phyloP scores from a whole-genome alignment of 1,140 invertebrate species.

The Helicoverpa armigera region DNA sequence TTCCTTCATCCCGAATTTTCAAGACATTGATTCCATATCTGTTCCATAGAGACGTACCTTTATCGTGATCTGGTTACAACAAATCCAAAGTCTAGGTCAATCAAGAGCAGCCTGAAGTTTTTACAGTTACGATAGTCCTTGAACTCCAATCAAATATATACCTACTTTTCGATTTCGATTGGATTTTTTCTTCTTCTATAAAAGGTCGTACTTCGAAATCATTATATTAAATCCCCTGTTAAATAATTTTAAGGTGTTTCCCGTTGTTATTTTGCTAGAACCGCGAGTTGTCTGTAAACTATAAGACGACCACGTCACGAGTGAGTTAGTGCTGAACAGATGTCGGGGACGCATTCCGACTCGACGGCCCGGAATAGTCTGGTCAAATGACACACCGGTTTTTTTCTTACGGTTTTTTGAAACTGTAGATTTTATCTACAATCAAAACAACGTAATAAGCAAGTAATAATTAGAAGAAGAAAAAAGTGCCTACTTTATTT shows the following conservation, averaged over 20 bases:
- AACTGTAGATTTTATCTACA: not conserved
- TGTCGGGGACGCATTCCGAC: conserved; percentile 68
- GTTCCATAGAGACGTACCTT: not conserved
- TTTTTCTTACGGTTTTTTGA: conserved; percentile 14
- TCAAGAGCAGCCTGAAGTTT: not conserved
- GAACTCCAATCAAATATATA: too few relatives aligned
- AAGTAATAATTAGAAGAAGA: too few relatives aligned
- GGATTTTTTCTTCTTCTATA: not conserved
- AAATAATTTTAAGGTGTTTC: not conserved
- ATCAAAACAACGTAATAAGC: too few relatives aligned
- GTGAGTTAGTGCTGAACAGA: conserved; percentile 77
- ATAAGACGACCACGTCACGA: conserved; percentile 4
- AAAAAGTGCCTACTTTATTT: too few relatives aligned
- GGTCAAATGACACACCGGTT: conserved; percentile 55
- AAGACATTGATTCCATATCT: conserved; percentile 14
- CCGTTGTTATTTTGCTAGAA: not conserved
- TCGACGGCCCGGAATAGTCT: conserved; percentile 64
- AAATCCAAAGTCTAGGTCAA: not conserved
- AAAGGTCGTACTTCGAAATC: too few relatives aligned
- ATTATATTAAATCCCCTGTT: too few relatives aligned
- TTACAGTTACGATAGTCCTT: too few relatives aligned
- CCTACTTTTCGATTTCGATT: not conserved
- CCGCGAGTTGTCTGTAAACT: not conserved
- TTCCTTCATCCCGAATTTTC: conserved; percentile 1
- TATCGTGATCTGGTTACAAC: conserved; percentile 31